Evolutionary conservation across 2,113 vertebrate species (phyloP).

Genomic region (Sardina pilchardus): DNA sequence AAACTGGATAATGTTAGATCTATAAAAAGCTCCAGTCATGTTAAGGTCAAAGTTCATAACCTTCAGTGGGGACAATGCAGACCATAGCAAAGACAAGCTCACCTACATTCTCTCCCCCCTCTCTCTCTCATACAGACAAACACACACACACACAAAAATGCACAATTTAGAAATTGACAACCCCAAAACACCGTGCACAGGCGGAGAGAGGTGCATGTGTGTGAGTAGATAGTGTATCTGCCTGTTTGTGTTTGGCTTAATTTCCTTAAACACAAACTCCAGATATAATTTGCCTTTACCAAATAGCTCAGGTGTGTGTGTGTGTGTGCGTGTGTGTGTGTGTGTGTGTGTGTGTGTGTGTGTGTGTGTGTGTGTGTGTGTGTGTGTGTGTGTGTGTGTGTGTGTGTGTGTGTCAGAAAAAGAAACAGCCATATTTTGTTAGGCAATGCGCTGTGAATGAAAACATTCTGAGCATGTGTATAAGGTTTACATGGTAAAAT

Average conservation of each 20-base stretch:
- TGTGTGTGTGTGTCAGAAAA: conserved; percentile 33
- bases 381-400: conserved; percentile 47
- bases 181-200: conserved; percentile 13
- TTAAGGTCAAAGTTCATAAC: conserved; percentile 12
- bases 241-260: background rate
- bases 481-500: conserved; percentile 55
- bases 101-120: background rate
- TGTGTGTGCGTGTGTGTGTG: background rate
- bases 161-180: background rate
- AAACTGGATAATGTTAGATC: conserved; percentile 14
- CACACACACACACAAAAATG: background rate
- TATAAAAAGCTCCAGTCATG: conserved; percentile 13
- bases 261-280: conserved; percentile 55
- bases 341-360: conserved; percentile 1
- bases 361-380: conserved; percentile 56
- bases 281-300: conserved; percentile 53
- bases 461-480: conserved; percentile 10
- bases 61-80: background rate
- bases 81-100: background rate
- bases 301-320: conserved; percentile 52
- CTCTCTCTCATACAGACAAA: background rate
- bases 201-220: conserved; percentile 2
- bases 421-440: conserved; percentile 37
- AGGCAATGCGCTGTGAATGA: background rate
- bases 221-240: conserved; percentile 39